Evolutionary conservation across 2,113 vertebrate genomes (phyloP).

Genomic region (Verasper variegatus): DNA sequence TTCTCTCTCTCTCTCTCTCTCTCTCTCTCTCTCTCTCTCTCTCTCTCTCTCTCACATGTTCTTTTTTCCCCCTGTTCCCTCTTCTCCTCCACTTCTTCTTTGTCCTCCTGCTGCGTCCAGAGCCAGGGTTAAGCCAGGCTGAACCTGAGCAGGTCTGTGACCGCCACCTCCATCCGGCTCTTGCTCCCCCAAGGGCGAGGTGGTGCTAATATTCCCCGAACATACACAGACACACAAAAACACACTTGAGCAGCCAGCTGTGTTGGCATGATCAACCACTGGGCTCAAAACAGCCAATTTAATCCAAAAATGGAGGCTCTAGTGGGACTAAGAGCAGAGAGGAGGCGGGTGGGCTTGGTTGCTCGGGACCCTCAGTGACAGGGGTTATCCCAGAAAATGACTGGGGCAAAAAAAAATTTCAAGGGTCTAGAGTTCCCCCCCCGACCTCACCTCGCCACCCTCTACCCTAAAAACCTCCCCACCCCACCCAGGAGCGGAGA

Average conservation of each 20-base stretch:
- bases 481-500: conserved; percentile 49
- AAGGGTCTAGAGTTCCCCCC: conserved; percentile 63
- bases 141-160: conserved; percentile 66
- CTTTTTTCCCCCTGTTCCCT: background rate
- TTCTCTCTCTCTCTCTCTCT: conserved; percentile 20
- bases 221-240: conserved; percentile 33
- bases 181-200: conserved; percentile 23
- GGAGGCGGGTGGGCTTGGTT: conserved; percentile 20
- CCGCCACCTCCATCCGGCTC: conserved; percentile 49
- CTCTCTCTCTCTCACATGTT: background rate
- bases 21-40: too few species aligned
- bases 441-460: conserved; percentile 37
- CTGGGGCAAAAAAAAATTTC: conserved; percentile 56
- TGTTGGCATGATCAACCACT: conserved; percentile 64
- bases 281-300: conserved; percentile 75
- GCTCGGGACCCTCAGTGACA: conserved; percentile 50
- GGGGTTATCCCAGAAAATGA: conserved; percentile 70
- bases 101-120: conserved; percentile 51
- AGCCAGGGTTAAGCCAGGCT: conserved; percentile 71
- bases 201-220: conserved; percentile 72
- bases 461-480: conserved; percentile 33
- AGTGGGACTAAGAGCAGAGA: conserved; percentile 38
- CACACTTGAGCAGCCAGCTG: conserved; percentile 43
- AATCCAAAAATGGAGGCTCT: conserved; percentile 71
- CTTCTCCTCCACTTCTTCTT: conserved; percentile 20